Evolutionary conservation across 2,113 vertebrate species (phyloP).

Genomic region (Pagrus major): DNA sequence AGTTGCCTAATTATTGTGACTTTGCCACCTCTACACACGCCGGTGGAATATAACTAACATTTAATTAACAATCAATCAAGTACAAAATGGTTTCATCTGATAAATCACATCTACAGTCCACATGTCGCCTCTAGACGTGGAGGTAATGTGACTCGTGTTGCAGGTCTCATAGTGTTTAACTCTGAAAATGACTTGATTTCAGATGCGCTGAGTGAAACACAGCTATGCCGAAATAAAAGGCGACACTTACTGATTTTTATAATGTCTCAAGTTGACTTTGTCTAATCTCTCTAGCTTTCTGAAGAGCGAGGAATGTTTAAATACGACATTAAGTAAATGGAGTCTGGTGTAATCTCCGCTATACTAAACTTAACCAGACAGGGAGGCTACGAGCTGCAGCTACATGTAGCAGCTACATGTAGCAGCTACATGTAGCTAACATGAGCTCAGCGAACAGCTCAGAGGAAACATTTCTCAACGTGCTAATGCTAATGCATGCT

Average conservation of each 20-base stretch:
- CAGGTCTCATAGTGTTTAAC: not conserved
- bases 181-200: not conserved
- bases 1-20: too few relatives aligned
- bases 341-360: not conserved
- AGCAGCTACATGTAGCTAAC: too few relatives aligned
- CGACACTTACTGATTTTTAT: not conserved
- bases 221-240: not conserved
- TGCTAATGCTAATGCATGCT: not conserved
- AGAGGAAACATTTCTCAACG: not conserved
- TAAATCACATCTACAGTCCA: too few relatives aligned
- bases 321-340: not conserved
- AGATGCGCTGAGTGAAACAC: too few relatives aligned
- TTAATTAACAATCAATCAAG: too few relatives aligned
- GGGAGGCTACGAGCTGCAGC: accelerated
- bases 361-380: not conserved
- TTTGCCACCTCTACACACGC: too few relatives aligned
- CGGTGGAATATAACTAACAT: too few relatives aligned
- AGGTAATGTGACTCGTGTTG: not conserved
- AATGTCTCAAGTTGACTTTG: not conserved
- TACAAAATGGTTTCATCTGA: too few relatives aligned
- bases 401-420: accelerated
- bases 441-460: too few relatives aligned
- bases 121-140: too few relatives aligned
- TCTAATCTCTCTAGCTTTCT: not conserved
- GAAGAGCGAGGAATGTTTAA: not conserved